A percentile compares a stretch with the other conserved stretches of the same genome.
These are phyloP conservation scores for Anneissia japonica DNA, from an alignment of 35 echinoderm and acorn worm species.

Conservation along the genomic window DNA sequence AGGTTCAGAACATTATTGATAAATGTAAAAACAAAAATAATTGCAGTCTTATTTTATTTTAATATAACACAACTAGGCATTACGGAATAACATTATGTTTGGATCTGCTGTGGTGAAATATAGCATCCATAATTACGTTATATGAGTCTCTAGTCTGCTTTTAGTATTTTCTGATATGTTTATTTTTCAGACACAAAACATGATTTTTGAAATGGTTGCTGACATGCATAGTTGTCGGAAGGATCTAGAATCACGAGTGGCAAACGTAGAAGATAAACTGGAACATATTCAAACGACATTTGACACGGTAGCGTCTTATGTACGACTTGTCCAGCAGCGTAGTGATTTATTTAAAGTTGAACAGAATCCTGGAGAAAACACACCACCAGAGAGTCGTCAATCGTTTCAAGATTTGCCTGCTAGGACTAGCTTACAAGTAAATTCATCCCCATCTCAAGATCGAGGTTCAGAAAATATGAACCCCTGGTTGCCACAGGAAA, in stretches of 20 bases:
- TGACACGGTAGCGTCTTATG: conserved; percentile 25
- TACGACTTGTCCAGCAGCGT: neutral
- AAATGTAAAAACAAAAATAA: too few relatives aligned
- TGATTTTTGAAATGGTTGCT: conserved; percentile 99
- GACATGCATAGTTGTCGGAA: conserved; percentile 75
- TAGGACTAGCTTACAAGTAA: neutral
- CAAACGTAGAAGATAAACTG: conserved; percentile 66
- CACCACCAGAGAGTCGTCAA: neutral
- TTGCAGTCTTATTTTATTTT: too few relatives aligned
- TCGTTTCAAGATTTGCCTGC: neutral
- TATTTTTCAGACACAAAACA: conserved; percentile 84
- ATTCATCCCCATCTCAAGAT: neutral
- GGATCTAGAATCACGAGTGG: conserved; percentile 65
- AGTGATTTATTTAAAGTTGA: neutral
- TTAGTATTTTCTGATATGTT: conserved; percentile 10
- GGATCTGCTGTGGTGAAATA: neutral
- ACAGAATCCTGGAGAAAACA: neutral
- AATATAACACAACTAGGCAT: neutral
- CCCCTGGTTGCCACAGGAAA: neutral
- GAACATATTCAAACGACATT: conserved; percentile 73
- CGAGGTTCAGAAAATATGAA: neutral
- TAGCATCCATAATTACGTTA: neutral
- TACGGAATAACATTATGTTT: neutral
- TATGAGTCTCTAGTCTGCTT: neutral
- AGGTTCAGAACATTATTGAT: too few relatives aligned